A percentile compares a stretch with the other conserved stretches of the same genome.
These are phyloP conservation scores for Athene cunicularia DNA, from an alignment of 2,113 vertebrate genomes.

Conservation along the genomic window DNA sequence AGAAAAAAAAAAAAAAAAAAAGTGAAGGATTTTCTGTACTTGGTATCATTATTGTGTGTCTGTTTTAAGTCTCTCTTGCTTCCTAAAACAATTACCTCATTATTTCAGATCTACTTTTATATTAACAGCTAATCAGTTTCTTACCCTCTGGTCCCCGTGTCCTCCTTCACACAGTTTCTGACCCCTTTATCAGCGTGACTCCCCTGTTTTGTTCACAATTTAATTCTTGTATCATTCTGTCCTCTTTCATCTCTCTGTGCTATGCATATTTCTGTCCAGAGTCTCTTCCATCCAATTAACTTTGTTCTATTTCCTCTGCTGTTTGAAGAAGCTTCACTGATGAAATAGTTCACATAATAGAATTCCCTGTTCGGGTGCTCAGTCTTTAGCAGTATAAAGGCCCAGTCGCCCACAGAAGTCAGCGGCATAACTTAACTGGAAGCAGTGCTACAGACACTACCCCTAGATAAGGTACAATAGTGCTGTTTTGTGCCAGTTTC, in stretches of 20 bases:
- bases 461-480: not conserved
- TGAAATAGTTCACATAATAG: not conserved
- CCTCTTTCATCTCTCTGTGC: constrained; percentile 4
- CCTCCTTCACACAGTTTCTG: not conserved
- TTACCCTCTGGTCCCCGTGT: not conserved
- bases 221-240: not conserved
- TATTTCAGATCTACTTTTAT: constrained; percentile 7
- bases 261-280: not conserved
- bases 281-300: constrained; percentile 1
- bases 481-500: not conserved
- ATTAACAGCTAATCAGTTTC: constrained; percentile 33
- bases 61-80: constrained; percentile 10
- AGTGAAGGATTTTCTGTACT: not conserved
- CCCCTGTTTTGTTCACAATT: not conserved
- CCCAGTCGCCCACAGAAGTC: not conserved
- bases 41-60: not conserved
- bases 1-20: not conserved
- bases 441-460: not conserved
- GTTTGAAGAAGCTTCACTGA: not conserved
- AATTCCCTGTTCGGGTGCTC: not conserved
- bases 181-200: not conserved
- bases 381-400: not conserved
- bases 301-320: not conserved
- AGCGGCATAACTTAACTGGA: not conserved
- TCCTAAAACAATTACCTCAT: constrained; percentile 11